Evolutionary conservation across 2,113 vertebrate species (phyloP).

Genomic region (Leucosticte australis): DNA sequence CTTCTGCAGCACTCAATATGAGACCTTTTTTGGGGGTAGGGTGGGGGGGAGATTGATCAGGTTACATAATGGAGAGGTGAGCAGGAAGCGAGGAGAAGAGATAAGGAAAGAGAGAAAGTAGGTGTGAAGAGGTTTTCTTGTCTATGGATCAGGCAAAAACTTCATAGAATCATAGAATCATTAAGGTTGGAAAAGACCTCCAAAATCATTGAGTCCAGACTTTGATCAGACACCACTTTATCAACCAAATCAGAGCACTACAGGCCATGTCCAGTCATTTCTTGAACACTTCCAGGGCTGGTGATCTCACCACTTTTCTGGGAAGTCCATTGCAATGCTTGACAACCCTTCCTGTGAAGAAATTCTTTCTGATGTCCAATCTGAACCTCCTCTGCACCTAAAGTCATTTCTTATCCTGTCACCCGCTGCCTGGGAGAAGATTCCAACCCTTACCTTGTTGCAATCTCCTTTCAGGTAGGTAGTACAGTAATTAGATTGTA

Average conservation of each 20-base stretch:
- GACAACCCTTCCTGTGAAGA: background rate
- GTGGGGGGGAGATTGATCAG: rapidly evolving
- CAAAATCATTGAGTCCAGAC: background rate
- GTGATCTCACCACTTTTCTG: background rate
- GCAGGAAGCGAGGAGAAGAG: background rate
- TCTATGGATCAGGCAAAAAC: background rate
- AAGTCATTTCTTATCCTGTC: background rate
- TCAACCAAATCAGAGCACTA: background rate
- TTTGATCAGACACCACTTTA: background rate
- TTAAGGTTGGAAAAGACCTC: background rate
- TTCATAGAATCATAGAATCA: background rate
- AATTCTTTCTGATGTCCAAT: background rate
- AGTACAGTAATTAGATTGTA: background rate
- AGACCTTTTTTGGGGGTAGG: rapidly evolving
- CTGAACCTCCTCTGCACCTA: background rate
- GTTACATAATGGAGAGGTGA: background rate
- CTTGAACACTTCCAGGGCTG: background rate
- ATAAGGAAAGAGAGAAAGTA: background rate
- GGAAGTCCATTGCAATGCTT: background rate
- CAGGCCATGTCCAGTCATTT: background rate
- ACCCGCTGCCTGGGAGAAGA: background rate
- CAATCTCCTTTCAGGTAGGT: background rate
- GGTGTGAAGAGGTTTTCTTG: background rate
- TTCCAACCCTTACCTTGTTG: rapidly evolving
- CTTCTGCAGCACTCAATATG: background rate